Evolutionary conservation across 2,888 invertebrate genomes (phyloP).

Genomic region (Incurvaria masculella): DNA sequence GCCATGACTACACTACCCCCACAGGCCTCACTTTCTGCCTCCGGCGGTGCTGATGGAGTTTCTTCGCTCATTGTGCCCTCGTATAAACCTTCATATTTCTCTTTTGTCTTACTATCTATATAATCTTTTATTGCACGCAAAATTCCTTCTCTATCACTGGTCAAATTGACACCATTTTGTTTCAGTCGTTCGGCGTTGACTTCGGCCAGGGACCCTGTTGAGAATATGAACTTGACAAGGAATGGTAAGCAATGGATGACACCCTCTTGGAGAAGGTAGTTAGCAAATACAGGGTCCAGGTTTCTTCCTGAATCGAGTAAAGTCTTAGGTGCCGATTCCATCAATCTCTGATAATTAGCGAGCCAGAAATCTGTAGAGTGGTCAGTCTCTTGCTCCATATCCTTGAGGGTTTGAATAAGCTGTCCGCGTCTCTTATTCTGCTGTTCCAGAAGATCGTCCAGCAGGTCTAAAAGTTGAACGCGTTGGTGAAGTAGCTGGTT

Average conservation of each 20-base stretch:
- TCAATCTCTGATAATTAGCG: conserved; percentile 76
- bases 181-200: conserved; percentile 56
- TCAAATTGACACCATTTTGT: conserved; percentile 54
- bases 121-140: conserved; percentile 62
- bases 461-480: conserved; percentile 60
- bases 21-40: conserved; percentile 24
- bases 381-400: conserved; percentile 63
- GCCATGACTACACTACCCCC: too few species aligned
- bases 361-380: conserved; percentile 66
- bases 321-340: conserved; percentile 71
- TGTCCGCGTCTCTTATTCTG: conserved; percentile 64
- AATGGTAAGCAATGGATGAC: conserved; percentile 76
- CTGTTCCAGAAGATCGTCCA: conserved; percentile 67
- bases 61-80: conserved; percentile 13
- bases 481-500: conserved; percentile 69
- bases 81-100: conserved; percentile 20
- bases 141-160: conserved; percentile 58
- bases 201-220: conserved; percentile 46
- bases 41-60: conserved; percentile 7
- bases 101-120: conserved; percentile 37
- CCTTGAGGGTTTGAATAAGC: conserved; percentile 63
- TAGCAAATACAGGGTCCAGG: conserved; percentile 65
- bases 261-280: conserved; percentile 66
- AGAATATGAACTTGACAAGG: conserved; percentile 59
- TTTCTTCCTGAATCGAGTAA: conserved; percentile 58